Evolutionary conservation across 2,888 invertebrate species (phyloP).

Genomic region (Tinea trinotella): DNA sequence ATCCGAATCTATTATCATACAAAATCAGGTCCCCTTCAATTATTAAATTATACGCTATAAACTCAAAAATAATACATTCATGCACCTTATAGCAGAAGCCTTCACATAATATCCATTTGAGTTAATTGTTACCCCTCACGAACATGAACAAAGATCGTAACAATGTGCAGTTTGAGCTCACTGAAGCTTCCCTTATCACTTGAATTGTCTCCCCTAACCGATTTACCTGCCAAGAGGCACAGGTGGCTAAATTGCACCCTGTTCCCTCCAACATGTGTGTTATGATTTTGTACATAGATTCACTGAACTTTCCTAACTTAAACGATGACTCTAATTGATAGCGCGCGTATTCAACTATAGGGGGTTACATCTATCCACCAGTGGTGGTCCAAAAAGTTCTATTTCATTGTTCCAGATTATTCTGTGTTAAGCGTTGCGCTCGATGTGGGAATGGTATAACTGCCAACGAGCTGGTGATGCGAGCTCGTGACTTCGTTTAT

Average conservation of each 20-base stretch:
- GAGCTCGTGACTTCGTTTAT: conserved; percentile 88
- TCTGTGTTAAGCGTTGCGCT: conserved; percentile 88
- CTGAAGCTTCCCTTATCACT: conserved; percentile 2
- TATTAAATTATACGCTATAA: neutral
- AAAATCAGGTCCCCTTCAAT: too few relatives aligned
- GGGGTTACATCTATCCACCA: too few relatives aligned
- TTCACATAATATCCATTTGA: neutral
- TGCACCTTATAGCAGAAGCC: neutral
- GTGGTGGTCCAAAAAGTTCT: neutral
- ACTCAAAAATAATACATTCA: neutral
- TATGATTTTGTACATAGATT: neutral
- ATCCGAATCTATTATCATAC: too few relatives aligned
- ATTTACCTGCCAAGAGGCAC: conserved; percentile 12
- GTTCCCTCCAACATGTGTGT: neutral
- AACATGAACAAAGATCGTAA: neutral
- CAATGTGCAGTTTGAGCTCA: neutral
- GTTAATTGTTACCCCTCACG: neutral
- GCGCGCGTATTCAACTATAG: too few relatives aligned
- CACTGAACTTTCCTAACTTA: too few relatives aligned
- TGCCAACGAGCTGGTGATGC: conserved; percentile 91
- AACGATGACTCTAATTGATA: too few relatives aligned
- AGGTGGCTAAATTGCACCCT: conserved; percentile 16
- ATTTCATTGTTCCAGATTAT: conserved; percentile 78
- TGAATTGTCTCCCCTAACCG: neutral
- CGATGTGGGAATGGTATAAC: conserved; percentile 89